Conservation (phyloP, 2,888 invertebrate species). For the Belgica antarctica region DNA sequence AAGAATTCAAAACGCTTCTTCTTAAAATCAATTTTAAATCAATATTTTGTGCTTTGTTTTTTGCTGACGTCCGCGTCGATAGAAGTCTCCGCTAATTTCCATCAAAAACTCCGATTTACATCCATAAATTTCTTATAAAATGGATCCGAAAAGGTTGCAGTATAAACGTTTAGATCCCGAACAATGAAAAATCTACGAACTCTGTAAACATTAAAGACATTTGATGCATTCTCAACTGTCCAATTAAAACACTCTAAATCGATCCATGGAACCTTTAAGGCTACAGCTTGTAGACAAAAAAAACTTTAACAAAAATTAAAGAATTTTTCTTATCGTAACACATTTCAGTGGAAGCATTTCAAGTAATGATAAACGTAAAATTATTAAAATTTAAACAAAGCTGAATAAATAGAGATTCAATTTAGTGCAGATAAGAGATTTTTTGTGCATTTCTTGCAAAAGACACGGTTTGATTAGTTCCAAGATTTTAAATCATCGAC, state of each 20-base stretch:
- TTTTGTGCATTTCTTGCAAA: background rate
- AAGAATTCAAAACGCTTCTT: too few relatives aligned
- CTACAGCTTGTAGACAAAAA: background rate
- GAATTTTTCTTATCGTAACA: constrained; percentile 15
- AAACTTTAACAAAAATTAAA: constrained; percentile 24
- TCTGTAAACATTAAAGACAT: constrained; percentile 1
- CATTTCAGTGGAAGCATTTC: constrained; percentile 16
- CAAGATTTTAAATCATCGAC: too few relatives aligned
- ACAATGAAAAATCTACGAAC: too few relatives aligned
- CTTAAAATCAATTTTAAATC: too few relatives aligned
- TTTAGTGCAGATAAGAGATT: constrained; percentile 13
- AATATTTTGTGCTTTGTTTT: background rate
- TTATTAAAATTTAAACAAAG: background rate
- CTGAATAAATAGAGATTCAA: constrained; percentile 4
- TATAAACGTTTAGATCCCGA: background rate
- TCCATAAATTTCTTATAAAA: constrained; percentile 1
- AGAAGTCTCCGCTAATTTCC: background rate
- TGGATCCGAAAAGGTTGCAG: background rate
- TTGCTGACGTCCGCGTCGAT: constrained; percentile 5
- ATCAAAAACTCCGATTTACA: background rate
- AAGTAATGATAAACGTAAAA: constrained; percentile 8
- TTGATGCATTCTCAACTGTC: background rate
- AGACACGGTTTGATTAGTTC: constrained; percentile 15
- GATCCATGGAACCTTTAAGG: constrained; percentile 8
- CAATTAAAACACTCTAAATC: background rate